A percentile compares a stretch with the other conserved stretches of the same genome.
Evolutionary conservation across 2,113 vertebrate genomes (phyloP).

Genomic region (Ameiurus melas): DNA sequence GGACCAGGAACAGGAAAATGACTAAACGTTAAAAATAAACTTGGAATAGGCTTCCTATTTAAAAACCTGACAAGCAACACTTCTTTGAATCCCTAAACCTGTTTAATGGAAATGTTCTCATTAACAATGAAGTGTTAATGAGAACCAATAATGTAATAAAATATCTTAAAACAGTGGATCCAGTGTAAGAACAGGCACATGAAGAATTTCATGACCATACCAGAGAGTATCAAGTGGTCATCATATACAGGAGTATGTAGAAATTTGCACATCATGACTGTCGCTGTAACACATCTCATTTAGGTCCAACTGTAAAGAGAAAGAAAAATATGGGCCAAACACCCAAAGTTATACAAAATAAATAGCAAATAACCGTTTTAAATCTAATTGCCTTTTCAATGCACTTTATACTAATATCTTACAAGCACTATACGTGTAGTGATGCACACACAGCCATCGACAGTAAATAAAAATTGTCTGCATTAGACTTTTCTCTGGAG

Average conservation of each 20-base stretch:
- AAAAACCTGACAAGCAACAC: background rate
- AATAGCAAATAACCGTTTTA: background rate
- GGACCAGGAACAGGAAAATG: background rate
- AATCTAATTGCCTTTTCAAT: background rate
- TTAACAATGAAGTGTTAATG: too few species aligned
- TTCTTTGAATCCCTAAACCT: background rate
- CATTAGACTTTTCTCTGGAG: background rate
- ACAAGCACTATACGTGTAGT: background rate
- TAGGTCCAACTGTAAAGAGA: slow-evolving; percentile 25
- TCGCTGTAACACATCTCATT: background rate
- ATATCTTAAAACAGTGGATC: background rate
- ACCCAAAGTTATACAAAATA: background rate
- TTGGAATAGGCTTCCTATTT: background rate
- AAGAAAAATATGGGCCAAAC: background rate
- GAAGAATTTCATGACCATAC: background rate
- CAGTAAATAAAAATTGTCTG: background rate
- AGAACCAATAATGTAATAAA: background rate
- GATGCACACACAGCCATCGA: background rate
- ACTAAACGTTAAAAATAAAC: background rate
- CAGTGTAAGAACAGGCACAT: background rate
- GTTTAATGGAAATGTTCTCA: background rate
- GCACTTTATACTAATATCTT: background rate
- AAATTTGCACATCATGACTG: background rate
- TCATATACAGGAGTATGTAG: background rate
- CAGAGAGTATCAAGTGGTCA: background rate